Base-by-base conservation (phyloP, 2,888 invertebrate species). In the Trachelus iudaicus region DNA sequence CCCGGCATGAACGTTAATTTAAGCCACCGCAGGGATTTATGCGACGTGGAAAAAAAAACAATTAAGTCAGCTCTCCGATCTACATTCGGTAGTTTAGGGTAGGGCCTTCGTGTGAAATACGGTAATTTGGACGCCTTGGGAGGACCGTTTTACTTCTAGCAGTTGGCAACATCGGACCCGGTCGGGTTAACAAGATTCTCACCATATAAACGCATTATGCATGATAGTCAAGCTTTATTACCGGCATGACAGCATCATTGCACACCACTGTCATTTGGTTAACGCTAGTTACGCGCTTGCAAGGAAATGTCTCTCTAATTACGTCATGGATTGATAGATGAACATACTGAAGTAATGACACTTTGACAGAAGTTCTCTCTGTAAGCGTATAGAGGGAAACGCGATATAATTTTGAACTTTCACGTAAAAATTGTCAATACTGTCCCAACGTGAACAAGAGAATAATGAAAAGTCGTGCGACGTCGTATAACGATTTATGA, bases 1-100 rank as follows among this genome's bases (percentile, higher is more conserved):
- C 81, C 76, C 77, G 76, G 81, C 81, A 85, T 78, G 75, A 74
- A 73, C 73, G 76, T 79, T 83, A 84, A 85, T 84, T 84, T 81
- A 84, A 79, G 77, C 79, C 77, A 77, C 75, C 75, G 79, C 75
- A 75, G 76, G 79, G 77, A 83, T 84, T 82, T 82, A 73, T 74
- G 79, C 79, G 34, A 69, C 56, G 73, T 30, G 12, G 23, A 73
- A 73, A 78, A 77, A 77, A 79, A 81, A 79, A 80, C 80, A 80
- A 82, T 81, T 81, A 80, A 81, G 78, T 80, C 78, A 33, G 73
- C 35, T 30, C 34, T 34, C 75, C 75, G 75, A 76, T 78, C 75
- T 76, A 76, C 56, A 73, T 69, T 34, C 68, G 37, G 69, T 33
- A 31, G 37, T 71, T 31, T 71, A 71, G 31, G 33, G 71, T 33